Percentiles rank a stretch among this genome's conserved stretches.
Evolutionary conservation across 2,888 invertebrate species (phyloP).

Genomic region (Tridacna crocea): DNA sequence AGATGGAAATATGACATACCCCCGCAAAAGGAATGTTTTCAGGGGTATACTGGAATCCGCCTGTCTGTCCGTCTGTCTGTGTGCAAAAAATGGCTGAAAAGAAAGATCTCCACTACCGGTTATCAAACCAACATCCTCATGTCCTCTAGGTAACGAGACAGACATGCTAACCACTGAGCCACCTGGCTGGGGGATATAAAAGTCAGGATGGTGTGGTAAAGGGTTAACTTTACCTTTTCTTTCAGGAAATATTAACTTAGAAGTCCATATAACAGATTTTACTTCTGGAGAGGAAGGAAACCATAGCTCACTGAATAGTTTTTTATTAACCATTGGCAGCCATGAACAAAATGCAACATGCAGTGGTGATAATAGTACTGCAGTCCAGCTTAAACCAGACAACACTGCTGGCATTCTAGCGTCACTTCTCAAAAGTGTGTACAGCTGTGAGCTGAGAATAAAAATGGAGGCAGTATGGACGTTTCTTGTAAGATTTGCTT

Average conservation of each 20-base stretch:
- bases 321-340: neutral
- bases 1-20: too few relatives aligned
- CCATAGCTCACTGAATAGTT: neutral
- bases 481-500: slow-evolving; percentile 11
- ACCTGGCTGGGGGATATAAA: too few relatives aligned
- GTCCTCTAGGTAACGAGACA: too few relatives aligned
- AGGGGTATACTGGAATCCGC: too few relatives aligned
- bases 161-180: too few relatives aligned
- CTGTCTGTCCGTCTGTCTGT: too few relatives aligned
- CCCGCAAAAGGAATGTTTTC: too few relatives aligned
- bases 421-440: neutral
- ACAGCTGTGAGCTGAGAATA: slow-evolving; percentile 16
- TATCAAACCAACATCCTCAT: too few relatives aligned
- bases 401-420: neutral
- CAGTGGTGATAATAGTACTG: neutral
- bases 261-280: neutral
- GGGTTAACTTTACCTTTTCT: neutral
- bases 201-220: too few relatives aligned
- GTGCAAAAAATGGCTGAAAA: too few relatives aligned
- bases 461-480: neutral
- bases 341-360: slow-evolving; percentile 9
- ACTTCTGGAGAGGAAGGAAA: neutral
- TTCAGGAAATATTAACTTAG: slow-evolving; percentile 17
- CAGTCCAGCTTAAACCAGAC: neutral
- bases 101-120: too few relatives aligned